Evolutionary conservation across 35 echinoderm and acorn worm species (phyloP), one percentile per base, ranked within the genome.

Genomic region (Ptychodera flava): DNA sequence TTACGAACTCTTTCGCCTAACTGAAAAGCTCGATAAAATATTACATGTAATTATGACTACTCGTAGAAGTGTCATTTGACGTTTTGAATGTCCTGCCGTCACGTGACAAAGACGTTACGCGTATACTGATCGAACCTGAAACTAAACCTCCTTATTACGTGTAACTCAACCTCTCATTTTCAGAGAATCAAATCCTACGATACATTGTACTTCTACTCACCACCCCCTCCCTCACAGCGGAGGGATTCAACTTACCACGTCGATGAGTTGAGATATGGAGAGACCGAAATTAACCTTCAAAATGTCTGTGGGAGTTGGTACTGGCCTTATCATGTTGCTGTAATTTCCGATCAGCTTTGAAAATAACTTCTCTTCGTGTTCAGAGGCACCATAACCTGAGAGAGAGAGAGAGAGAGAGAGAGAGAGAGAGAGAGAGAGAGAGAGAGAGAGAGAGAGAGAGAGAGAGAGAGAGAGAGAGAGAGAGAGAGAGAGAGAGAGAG

Each of bases 211-310:
- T n/a, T n/a, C n/a, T n/a, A n/a, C n/a, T n/a, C n/a, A n/a, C n/a
- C n/a, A n/a, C n/a, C n/a, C n/a, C n/a, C n/a, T n/a, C n/a, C n/a
- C n/a, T n/a, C n/a, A n/a, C n/a, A n/a, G n/a, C n/a, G n/a, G n/a
- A n/a, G n/a, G n/a, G n/a, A n/a, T n/a, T n/a, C n/a, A n/a, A 91
- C 94, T 88, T 32, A 97, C 91, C 81, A 97, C 91, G 36, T 97
- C 91, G 53, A 97, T 93, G 1, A 97, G 88, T 77, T 97, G 94
- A 6, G 91, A 97, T 81, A 97, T 97, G 78, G 95, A 93, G 16
- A 97, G 78, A 28, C 91, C 84, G 77, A 97, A 97, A 15, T 91
- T 78, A 36, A 97, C 95, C 31, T 52, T 31, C 31, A 97, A 77
- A n/a, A 80, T 79, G 16, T 97, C 86, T 15, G 92, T 93, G 37